Evolutionary conservation across 2,888 invertebrate genomes (phyloP), one percentile per base, ranked within the genome.

Genomic region (Ectropis crepuscularia): DNA sequence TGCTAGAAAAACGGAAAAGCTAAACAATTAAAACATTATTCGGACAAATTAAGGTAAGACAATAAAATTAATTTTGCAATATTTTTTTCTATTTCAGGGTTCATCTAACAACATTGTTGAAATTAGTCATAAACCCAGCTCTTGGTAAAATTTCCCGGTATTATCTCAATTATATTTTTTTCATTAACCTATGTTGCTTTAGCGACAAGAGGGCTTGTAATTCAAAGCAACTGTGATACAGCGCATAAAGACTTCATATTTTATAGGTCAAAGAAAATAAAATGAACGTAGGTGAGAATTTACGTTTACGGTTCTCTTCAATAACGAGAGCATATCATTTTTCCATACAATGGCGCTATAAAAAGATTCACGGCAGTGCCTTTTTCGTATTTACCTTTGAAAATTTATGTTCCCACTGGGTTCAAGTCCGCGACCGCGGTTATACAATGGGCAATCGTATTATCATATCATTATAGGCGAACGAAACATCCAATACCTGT

Each of bases 381-480:
- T 86, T 87, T 85, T 81, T 80, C 82, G 80, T 87, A 86, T 89
- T 89, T 89, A 90, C 90, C 88, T 89, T 82, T 82, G 80, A 84
- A 89, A 90, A 90, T 90, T 87, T 90, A 90, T 91, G 88, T 87
- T 86, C 87, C 88, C 87, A 74, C 67, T 78, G 87, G 88, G 90
- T 82, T 79, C 78, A 80, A 76, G 79, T 80, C 78, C 84, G 85
- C 81, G 81, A 80, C 85, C 89, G 83, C 83, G 82, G 85, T 87
- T 84, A 86, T 84, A 89, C 89, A 89, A 90, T 88, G 85, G 89
- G 82, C 88, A 85, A 87, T 87, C 85, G 87, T 86, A 90, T 91
- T 91, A 90, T 89, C 89, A 90, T 90, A 91, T 85, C 82, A 84
- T 88, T 86, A 85, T 78, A 71, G 79, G 72, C 72, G 70, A 75